Percentiles rank a stretch among this genome's conserved stretches.
These are phyloP conservation scores for Poicephalus meyeri DNA, from an alignment of 2,113 vertebrate genomes.

Conservation along the genomic window DNA sequence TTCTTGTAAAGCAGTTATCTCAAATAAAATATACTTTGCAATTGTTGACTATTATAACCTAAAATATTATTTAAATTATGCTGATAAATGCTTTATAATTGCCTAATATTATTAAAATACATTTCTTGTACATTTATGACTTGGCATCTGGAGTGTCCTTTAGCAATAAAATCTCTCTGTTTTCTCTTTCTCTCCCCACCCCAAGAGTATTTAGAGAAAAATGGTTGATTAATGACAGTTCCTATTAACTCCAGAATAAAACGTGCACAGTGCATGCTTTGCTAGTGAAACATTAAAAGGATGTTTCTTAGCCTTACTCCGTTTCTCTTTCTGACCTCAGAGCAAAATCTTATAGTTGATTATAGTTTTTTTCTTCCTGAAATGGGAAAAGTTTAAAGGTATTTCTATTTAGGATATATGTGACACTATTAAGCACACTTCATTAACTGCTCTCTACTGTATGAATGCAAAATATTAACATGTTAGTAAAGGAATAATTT, in stretches of 20 bases:
- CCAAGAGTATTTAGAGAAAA: neutral
- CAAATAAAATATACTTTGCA: neutral
- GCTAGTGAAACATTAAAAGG: neutral
- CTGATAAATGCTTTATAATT: neutral
- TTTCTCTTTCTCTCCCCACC: neutral
- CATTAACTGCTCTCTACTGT: neutral
- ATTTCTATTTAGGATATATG: neutral
- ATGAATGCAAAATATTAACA: neutral
- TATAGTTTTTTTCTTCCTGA: neutral
- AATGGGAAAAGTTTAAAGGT: neutral
- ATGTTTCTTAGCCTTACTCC: neutral
- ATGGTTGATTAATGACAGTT: neutral
- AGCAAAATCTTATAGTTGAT: neutral
- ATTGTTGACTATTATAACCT: neutral
- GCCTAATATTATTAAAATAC: neutral
- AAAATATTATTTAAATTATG: neutral
- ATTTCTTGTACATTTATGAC: neutral
- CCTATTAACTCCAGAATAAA: neutral
- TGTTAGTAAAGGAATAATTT: neutral
- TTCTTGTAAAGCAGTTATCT: neutral
- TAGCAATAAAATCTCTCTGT: neutral
- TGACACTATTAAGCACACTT: slow-evolving; percentile 16
- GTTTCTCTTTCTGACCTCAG: neutral
- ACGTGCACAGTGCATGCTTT: neutral
- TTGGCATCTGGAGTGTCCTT: neutral